Percentiles rank a stretch among this genome's conserved stretches.
phyloP scores from a whole-genome alignment of 2,113 vertebrate genomes.

The Rhadina sibilatrix region DNA sequence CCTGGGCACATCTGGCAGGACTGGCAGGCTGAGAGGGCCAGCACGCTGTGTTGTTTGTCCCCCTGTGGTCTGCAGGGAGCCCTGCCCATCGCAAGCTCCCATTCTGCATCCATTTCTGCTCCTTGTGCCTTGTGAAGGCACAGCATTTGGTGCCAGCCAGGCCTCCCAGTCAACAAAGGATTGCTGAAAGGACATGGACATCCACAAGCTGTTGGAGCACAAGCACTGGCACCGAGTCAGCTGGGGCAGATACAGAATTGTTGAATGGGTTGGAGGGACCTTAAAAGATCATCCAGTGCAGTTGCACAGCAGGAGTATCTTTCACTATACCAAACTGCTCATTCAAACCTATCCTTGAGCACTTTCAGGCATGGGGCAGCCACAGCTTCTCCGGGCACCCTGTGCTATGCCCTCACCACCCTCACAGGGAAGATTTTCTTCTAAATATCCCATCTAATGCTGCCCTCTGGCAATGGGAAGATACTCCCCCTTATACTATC shows the following conservation, averaged over 20 bases:
- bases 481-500: background rate
- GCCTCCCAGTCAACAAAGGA: background rate
- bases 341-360: background rate
- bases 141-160: background rate
- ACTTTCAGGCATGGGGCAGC: background rate
- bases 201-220: background rate
- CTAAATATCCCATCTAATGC: background rate
- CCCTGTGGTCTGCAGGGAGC: background rate
- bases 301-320: background rate
- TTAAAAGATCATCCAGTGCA: background rate
- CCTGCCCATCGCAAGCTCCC: background rate
- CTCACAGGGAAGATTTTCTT: background rate
- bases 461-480: background rate
- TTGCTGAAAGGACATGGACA: background rate
- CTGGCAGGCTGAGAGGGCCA: background rate
- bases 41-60: background rate
- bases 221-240: background rate
- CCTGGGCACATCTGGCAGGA: background rate
- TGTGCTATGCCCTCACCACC: background rate
- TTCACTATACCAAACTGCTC: background rate
- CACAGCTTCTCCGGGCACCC: background rate
- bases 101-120: background rate
- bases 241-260: background rate
- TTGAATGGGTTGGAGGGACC: background rate
- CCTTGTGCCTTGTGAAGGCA: background rate